Evolutionary conservation across 1,140 invertebrate species (phyloP).

Genomic region (Drosophila malerkotliana): DNA sequence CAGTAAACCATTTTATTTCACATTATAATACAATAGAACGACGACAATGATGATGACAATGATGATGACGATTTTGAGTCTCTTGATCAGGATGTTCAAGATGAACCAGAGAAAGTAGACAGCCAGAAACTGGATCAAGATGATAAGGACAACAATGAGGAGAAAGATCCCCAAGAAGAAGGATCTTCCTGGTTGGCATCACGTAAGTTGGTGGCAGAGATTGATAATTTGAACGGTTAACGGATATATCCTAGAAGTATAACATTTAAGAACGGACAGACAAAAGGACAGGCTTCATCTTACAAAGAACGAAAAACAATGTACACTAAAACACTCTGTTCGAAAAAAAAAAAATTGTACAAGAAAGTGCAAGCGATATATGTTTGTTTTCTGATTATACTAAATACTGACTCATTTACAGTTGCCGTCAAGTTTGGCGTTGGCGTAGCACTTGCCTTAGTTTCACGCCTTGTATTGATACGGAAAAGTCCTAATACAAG

Average conservation of each 20-base stretch:
- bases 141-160: slow-evolving; percentile 22
- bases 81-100: slow-evolving; percentile 79
- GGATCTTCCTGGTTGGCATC: slow-evolving; percentile 73
- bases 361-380: slow-evolving; percentile 83
- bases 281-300: slow-evolving; percentile 32
- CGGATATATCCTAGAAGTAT: slow-evolving; percentile 36
- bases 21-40: neutral
- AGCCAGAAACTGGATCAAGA: slow-evolving; percentile 33
- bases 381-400: slow-evolving; percentile 51
- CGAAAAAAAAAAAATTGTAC: slow-evolving; percentile 58
- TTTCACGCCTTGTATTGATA: slow-evolving; percentile 89
- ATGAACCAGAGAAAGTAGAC: slow-evolving; percentile 72
- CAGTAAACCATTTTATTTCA: neutral
- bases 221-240: slow-evolving; percentile 55
- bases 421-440: slow-evolving; percentile 91
- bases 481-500: slow-evolving; percentile 84
- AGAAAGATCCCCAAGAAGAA: slow-evolving; percentile 70
- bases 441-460: slow-evolving; percentile 90
- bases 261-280: slow-evolving; percentile 39
- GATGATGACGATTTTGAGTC: slow-evolving; percentile 73
- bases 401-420: slow-evolving; percentile 85
- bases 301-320: slow-evolving; percentile 3
- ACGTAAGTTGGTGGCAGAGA: slow-evolving; percentile 64
- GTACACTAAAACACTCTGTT: neutral
- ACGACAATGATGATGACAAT: slow-evolving; percentile 33